phyloP scores from a whole-genome alignment of 2,888 invertebrate genomes.

The Teleogryllus oceanicus region DNA sequence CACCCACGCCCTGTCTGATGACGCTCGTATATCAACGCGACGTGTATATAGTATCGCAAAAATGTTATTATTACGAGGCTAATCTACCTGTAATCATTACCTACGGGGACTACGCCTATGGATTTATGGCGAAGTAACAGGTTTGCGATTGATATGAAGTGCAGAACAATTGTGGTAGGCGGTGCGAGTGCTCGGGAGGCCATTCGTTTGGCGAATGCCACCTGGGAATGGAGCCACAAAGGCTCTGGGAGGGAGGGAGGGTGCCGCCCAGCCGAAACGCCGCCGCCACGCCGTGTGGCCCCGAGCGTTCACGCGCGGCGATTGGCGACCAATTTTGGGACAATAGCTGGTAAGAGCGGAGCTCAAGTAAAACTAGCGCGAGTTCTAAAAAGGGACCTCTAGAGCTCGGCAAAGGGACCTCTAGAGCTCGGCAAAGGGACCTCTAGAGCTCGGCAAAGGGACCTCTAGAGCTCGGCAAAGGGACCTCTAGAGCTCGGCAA shows the following conservation, averaged over 20 bases:
- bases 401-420: no score
- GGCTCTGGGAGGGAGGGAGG: neutral
- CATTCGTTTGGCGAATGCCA: neutral
- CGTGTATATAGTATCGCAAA: slow-evolving; percentile 18
- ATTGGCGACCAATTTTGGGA: no score
- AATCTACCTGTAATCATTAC: slow-evolving; percentile 18
- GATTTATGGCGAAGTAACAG: slow-evolving; percentile 6
- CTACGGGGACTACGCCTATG: neutral
- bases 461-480: no score
- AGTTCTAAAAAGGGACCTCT: no score
- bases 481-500: no score
- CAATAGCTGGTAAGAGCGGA: no score
- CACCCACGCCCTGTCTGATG: slow-evolving; percentile 1
- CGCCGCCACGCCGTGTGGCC: no score
- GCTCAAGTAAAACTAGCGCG: no score
- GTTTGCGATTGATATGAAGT: slow-evolving; percentile 9
- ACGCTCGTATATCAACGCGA: neutral
- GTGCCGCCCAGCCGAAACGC: no score
- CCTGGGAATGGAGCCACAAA: slow-evolving; percentile 3
- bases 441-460: no score
- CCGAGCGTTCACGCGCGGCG: no score
- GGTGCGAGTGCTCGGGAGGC: neutral
- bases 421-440: no score
- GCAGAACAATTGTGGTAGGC: slow-evolving; percentile 7
- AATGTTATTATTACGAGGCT: slow-evolving; percentile 1